Conservation (phyloP, 2,113 vertebrate species). For the Mesembrinibis cayennensis region DNA sequence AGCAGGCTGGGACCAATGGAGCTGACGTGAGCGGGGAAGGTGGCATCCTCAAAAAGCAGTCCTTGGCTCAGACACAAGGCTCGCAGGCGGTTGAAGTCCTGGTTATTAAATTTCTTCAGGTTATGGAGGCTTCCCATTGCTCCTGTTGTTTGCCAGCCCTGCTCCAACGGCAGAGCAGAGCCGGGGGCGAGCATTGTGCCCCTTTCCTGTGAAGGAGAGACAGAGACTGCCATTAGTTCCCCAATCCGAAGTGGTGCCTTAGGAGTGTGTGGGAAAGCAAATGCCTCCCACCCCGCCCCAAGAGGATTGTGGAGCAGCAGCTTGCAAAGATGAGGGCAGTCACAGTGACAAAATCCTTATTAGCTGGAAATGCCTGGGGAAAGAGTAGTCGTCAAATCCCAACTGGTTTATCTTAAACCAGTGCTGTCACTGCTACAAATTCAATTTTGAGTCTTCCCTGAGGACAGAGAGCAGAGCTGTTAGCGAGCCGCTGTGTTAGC, state of each 20-base stretch:
- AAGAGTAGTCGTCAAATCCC: neutral
- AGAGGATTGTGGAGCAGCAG: neutral
- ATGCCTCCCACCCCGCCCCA: neutral
- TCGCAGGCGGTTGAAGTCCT: conserved; percentile 67
- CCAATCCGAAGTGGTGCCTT: rapidly evolving
- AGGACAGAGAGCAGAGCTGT: conserved; percentile 15
- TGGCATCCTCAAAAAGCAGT: conserved; percentile 69
- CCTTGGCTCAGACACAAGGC: conserved; percentile 50
- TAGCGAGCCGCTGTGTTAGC: neutral
- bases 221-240: neutral
- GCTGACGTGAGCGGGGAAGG: conserved; percentile 54
- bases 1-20: conserved; percentile 68
- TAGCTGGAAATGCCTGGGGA: conserved; percentile 20
- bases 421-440: conserved; percentile 38
- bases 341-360: conserved; percentile 45
- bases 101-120: conserved; percentile 55
- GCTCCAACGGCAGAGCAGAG: neutral
- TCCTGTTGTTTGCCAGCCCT: neutral
- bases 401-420: conserved; percentile 39
- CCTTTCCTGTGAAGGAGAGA: neutral
- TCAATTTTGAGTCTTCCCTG: conserved; percentile 43
- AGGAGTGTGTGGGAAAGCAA: neutral
- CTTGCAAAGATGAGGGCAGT: neutral
- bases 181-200: neutral
- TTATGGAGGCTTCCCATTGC: neutral